phyloP scores from a whole-genome alignment of 2,113 vertebrate genomes.

The Microtus richardsoni region DNA sequence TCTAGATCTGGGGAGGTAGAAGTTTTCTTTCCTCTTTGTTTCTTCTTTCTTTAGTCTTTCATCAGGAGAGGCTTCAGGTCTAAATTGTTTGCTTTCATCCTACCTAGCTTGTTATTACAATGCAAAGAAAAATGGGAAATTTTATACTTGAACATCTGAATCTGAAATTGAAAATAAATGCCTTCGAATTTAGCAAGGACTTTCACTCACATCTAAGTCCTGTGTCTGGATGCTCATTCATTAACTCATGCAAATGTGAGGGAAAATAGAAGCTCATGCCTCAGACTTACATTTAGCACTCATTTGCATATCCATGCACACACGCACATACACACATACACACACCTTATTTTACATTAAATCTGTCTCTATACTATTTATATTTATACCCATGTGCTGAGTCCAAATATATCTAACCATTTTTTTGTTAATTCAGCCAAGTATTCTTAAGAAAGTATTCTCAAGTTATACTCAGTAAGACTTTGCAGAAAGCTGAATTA shows the following conservation, averaged over 20 bases:
- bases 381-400: slow-evolving; percentile 77
- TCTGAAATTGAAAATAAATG: slow-evolving; percentile 56
- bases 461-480: slow-evolving; percentile 73
- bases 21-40: background rate
- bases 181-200: slow-evolving; percentile 63
- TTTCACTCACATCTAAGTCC: slow-evolving; percentile 64
- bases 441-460: slow-evolving; percentile 75
- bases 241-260: slow-evolving; percentile 73
- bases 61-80: background rate
- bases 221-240: slow-evolving; percentile 63
- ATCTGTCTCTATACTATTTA: slow-evolving; percentile 78
- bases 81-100: slow-evolving; percentile 47
- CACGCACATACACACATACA: slow-evolving; percentile 36
- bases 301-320: slow-evolving; percentile 76
- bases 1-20: background rate
- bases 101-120: slow-evolving; percentile 59
- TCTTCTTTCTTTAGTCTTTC: background rate
- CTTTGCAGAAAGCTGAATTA: slow-evolving; percentile 75
- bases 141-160: slow-evolving; percentile 59
- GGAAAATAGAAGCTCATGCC: slow-evolving; percentile 68
- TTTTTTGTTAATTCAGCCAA: slow-evolving; percentile 64
- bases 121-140: slow-evolving; percentile 16
- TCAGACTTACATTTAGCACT: slow-evolving; percentile 72
- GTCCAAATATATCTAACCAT: slow-evolving; percentile 72
- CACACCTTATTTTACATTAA: slow-evolving; percentile 80